phyloP scores from a whole-genome alignment of 2,888 invertebrate genomes.

The Macrosiphum euphorbiae region DNA sequence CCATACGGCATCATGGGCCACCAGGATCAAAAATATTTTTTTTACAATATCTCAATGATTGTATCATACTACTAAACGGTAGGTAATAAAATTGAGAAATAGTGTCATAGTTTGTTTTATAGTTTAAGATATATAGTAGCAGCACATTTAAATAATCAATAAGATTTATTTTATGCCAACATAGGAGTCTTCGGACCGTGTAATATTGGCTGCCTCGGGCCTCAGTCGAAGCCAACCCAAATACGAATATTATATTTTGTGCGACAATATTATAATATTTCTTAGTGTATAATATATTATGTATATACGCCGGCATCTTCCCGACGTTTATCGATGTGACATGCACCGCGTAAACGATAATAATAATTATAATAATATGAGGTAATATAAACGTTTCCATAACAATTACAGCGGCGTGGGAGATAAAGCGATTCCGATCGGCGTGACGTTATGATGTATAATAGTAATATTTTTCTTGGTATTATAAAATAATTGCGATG shows the following conservation, averaged over 20 bases:
- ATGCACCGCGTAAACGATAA: neutral
- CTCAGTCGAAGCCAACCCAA: neutral
- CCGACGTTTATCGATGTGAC: conserved; percentile 16
- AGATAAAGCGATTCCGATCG: conserved; percentile 27
- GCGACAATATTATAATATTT: neutral
- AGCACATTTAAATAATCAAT: neutral
- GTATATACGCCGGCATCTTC: neutral
- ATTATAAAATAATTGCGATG: neutral
- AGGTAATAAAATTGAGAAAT: neutral
- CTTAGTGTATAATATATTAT: neutral
- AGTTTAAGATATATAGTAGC: neutral
- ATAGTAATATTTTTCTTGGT: neutral
- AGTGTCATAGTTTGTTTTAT: neutral
- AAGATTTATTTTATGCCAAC: neutral
- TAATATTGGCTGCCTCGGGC: neutral
- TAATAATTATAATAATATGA: neutral
- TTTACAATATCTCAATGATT: no score
- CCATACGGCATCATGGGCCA: neutral
- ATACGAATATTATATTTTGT: neutral
- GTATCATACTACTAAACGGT: neutral
- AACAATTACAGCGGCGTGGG: conserved; percentile 9
- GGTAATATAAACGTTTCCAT: neutral
- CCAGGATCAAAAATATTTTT: neutral
- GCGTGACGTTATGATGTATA: neutral
- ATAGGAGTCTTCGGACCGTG: neutral